Evolutionary conservation across 1,140 invertebrate species (phyloP), one percentile per base, ranked within the genome.

Genomic region (Augochlora pura): DNA sequence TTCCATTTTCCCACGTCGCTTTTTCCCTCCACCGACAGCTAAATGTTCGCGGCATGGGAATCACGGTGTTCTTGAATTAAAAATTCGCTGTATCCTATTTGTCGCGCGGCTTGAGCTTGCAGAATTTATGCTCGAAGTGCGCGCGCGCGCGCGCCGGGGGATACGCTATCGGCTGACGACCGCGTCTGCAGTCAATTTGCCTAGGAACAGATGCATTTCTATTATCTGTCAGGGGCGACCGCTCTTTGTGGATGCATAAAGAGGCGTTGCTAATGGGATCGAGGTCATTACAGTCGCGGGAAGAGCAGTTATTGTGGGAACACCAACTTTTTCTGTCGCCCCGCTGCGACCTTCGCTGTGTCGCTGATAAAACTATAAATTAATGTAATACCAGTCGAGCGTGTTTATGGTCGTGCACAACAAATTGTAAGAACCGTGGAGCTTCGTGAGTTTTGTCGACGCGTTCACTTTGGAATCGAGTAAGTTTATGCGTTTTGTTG

Each of bases 181-280:
- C 63, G 63, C 63, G 63, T 65, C 39, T 65, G 63, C 38, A 65
- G 63, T 65, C 63, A 65, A 65, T 65, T 65, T 65, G 38, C 63
- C 38, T 65, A 65, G 38, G 21, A 65, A 65, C 63, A 65, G 63
- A 65, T 32, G 38, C 63, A 10, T 65, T 65, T 65, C 63, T 65
- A 65, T 65, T 65, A 65, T 65, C 63, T 65, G 63, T 42, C 38
- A 65, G 63, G 14, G 63, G 32, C 63, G 63, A 10, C 21, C 9
- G n/a, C 38, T 65, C 63, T 65, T 65, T 65, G 63, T 65, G 59
- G 10, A 62, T 62, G 25, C 59, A 27, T 27, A 62, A 62, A 62
- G 9, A 62, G 59, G 59, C 25, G 23, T 25, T 62, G 23, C 59
- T 27, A 62, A 62, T 27, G 21, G 59, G 23, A 62, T 27, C 9